Evolutionary conservation across 2,113 vertebrate genomes (phyloP), one percentile per base, ranked within the genome.

Genomic region (Phalacrocorax aristotelis): DNA sequence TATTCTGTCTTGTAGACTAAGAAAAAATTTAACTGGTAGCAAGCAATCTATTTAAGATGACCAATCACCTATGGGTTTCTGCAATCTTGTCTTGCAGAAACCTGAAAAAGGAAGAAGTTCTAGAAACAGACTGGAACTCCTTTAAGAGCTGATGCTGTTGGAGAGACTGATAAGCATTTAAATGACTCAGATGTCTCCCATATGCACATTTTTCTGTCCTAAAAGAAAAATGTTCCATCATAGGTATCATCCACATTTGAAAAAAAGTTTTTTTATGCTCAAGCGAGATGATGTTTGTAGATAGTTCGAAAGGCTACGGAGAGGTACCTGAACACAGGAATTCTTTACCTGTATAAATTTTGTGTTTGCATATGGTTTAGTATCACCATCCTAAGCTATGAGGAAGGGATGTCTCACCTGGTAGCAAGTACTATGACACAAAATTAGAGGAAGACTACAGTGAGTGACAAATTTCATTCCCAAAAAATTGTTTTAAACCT

Each of bases 81-180:
- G 57, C 75, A 83, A 34, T 22, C 66, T 89, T 36, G 8, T 54
- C 75, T 64, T 81, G 64, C 69, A 70, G 81, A 76, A 83, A 87
- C 54, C 77, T 93, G 62, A 68, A 72, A 83, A 89, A n/a, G 18
- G 68, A 71, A 79, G 62, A 75, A 81, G 68, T 83, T 77, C 64
- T 88, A 78, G 65, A 93, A 95, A 93, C 25, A 93, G 84, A 65
- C 58, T 64, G n/a, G 38, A 93, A 93, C 77, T 83, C 23, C 40
- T 77, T 32, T 34, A 55, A 76, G 90, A 81, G 71, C 71, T 70
- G 44, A 74, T 72, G 74, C 70, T 88, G 78, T 64, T 77, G 54
- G 83, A 90, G 75, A 90, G 58, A 88, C 49, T 4, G 4, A 13
- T 20, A 85, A 77, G 68, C 58, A 38, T 54, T 61, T 65, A 74